Conservation (phyloP, 2,797 vertebrate genomes). For the Clarias laeviceps region DNA sequence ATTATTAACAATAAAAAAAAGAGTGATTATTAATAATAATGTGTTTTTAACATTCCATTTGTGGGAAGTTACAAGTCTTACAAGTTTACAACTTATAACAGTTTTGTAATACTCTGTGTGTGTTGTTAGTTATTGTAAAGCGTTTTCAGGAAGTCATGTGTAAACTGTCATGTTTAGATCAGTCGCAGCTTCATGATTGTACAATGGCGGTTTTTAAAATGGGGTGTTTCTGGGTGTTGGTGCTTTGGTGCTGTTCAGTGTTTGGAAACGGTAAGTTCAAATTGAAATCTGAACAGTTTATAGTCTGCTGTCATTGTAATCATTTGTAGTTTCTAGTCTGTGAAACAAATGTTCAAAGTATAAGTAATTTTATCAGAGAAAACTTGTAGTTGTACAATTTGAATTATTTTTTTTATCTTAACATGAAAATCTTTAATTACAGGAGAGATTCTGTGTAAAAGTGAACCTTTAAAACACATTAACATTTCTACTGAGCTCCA, state of each 20-base stretch:
- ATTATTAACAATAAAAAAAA: too few species aligned
- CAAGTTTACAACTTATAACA: too few species aligned
- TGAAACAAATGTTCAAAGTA: background rate
- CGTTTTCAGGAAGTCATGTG: background rate
- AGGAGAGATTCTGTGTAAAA: background rate
- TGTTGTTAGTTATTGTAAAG: background rate
- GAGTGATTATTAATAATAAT: too few species aligned
- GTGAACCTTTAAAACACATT: background rate
- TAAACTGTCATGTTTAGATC: background rate
- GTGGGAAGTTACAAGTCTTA: too few species aligned
- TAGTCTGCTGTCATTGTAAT: background rate
- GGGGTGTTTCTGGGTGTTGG: background rate
- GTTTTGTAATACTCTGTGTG: background rate
- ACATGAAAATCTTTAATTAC: too few species aligned
- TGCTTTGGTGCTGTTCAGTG: background rate
- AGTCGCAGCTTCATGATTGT: background rate
- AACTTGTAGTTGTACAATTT: background rate
- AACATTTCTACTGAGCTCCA: background rate
- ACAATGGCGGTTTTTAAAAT: background rate
- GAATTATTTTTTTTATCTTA: background rate
- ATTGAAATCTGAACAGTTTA: background rate
- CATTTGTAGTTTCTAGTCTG: background rate
- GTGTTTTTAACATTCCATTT: too few species aligned
- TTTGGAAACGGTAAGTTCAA: background rate
- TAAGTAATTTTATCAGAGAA: background rate